Evolutionary conservation across 2,888 invertebrate species (phyloP).

Genomic region (Conomelus anceps): DNA sequence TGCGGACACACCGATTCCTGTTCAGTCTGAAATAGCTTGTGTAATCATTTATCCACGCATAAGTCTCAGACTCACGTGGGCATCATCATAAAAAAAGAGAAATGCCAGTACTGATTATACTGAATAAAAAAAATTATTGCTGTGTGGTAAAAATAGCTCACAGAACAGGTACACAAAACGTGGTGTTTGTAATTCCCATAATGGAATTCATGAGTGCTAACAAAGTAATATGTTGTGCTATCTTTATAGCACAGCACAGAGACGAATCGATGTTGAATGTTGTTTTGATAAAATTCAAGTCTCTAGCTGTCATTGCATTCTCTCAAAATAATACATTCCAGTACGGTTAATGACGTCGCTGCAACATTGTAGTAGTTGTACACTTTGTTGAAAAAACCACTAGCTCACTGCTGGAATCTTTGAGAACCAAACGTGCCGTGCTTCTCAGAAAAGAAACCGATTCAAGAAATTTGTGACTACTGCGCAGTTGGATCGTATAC

Average conservation of each 20-base stretch:
- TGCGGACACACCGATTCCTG: no score
- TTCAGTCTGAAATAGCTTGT: no score
- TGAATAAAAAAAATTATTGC: neutral
- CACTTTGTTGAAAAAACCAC: neutral
- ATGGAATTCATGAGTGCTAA: neutral
- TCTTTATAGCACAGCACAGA: neutral
- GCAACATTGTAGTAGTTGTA: neutral
- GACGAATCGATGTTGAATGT: neutral
- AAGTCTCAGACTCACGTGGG: no score
- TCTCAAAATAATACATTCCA: neutral
- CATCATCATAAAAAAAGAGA: no score
- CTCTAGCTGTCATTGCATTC: neutral
- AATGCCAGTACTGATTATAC: no score
- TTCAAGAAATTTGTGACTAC: neutral
- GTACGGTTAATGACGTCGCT: neutral
- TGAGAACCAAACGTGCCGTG: neutral
- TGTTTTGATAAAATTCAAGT: neutral
- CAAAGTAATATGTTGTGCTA: neutral
- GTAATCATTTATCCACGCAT: no score
- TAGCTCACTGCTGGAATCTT: neutral
- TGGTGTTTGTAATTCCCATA: neutral
- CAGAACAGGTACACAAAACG: neutral
- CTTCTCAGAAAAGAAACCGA: neutral
- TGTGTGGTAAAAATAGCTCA: neutral
- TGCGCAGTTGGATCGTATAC: conserved; percentile 4